Evolutionary conservation across 1,140 invertebrate species (phyloP), one percentile per base, ranked within the genome.

Genomic region (Eumaeus atala): DNA sequence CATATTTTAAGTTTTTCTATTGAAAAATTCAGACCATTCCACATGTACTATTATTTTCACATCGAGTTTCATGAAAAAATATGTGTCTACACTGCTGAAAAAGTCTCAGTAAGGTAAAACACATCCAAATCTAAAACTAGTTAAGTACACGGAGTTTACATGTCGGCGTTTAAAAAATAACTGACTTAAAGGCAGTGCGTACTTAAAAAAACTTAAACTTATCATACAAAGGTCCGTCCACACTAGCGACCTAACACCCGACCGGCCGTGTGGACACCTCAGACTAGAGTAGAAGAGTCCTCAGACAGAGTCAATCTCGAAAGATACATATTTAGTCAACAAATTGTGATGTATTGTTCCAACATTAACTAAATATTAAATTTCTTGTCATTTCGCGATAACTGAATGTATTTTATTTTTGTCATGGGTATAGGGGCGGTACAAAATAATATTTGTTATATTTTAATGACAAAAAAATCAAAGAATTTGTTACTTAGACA

Each of bases 281-380:
- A 72, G 80, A 84, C 80, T 84, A 84, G 80, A 84, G 67, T 66
- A 66, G n/a, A n/a, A n/a, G n/a, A n/a, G n/a, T n/a, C n/a, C n/a
- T n/a, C n/a, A n/a, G 61, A 65, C 55, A 44, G 40, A 42, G 40
- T 44, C 40, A 44, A 44, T 44, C 40, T 44, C 12, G 16, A 44
- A 44, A 16, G 16, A 44, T 44, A 44, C 40, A 17, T 44, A 14
- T 44, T 16, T 40, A 9, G 40, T 44, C 40, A 44, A 44, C 16
- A 16, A 44, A 16, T 44, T 44, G 14, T 44, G 40, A 44, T 40
- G 38, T 40, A 40, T 40, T 44, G 40, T 44, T 44, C 40, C 40
- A 44, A 28, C 6, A 28, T 28, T 28, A 28, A 28, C 21, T 28
- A 3, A 28, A 28, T 28, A 28, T 2, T 28, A 28, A 2, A 28